A percentile compares a stretch with the other conserved stretches of the same genome.
Conservation (phyloP, 2,113 vertebrate species). For the Ochotona princeps region DNA sequence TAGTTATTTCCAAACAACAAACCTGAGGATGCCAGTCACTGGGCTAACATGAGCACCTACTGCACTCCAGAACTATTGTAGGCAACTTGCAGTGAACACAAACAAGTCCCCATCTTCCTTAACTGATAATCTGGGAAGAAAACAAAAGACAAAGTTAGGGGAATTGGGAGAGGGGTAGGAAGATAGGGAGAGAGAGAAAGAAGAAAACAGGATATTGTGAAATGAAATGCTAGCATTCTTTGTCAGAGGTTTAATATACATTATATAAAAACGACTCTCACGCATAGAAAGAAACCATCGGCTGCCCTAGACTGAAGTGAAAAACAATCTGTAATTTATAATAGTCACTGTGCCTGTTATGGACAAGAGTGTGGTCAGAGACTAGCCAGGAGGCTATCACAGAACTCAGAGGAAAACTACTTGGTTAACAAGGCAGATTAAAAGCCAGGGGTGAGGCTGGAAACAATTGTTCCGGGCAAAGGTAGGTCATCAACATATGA, state of each 20-base stretch:
- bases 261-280: not conserved
- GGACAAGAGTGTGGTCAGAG: not conserved
- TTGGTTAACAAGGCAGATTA: not conserved
- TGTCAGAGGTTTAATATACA: not conserved
- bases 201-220: not conserved
- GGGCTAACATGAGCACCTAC: not conserved
- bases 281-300: not conserved
- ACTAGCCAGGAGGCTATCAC: not conserved
- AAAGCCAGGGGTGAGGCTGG: not conserved
- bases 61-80: not conserved
- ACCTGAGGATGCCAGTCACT: not conserved
- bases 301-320: not conserved
- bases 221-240: not conserved
- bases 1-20: not conserved
- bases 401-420: conserved; percentile 10
- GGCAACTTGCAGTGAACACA: not conserved
- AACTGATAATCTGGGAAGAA: not conserved
- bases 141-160: not conserved
- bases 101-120: not conserved
- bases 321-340: not conserved
- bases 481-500: not conserved
- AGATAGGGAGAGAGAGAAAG: not conserved
- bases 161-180: too few species aligned
- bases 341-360: not conserved
- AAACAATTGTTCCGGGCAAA: not conserved